A percentile compares a stretch with the other conserved stretches of the same genome.
Evolutionary conservation across 1,140 invertebrate species (phyloP).

Genomic region (Eulimnadia texana): DNA sequence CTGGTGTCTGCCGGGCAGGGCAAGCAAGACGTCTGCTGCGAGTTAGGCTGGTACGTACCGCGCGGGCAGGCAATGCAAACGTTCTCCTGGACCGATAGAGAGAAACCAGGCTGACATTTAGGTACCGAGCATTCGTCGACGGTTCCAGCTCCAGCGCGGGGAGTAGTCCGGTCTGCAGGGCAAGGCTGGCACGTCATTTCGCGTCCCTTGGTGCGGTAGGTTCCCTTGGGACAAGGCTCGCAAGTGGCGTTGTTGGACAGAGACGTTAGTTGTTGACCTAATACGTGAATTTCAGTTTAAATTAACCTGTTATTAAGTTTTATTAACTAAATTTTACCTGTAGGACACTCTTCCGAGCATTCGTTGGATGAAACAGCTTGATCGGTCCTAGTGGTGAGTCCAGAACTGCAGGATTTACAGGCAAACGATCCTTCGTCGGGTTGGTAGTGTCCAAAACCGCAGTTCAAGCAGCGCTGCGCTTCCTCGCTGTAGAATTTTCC

Average conservation of each 20-base stretch:
- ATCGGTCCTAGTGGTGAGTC: slow-evolving; percentile 79
- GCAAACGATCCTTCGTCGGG: slow-evolving; percentile 78
- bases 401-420: slow-evolving; percentile 75
- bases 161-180: slow-evolving; percentile 75
- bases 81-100: slow-evolving; percentile 37
- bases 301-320: background rate
- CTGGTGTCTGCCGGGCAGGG: slow-evolving; percentile 84
- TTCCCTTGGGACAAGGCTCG: slow-evolving; percentile 78
- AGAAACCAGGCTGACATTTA: slow-evolving; percentile 56
- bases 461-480: slow-evolving; percentile 68
- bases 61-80: slow-evolving; percentile 77
- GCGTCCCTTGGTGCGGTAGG: slow-evolving; percentile 71
- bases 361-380: slow-evolving; percentile 70
- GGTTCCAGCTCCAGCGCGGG: slow-evolving; percentile 58
- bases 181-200: slow-evolving; percentile 78
- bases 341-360: slow-evolving; percentile 79
- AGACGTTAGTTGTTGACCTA: slow-evolving; percentile 57
- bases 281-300: slow-evolving; percentile 22
- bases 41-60: slow-evolving; percentile 81
- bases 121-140: slow-evolving; percentile 83
- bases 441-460: slow-evolving; percentile 89
- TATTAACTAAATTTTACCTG: background rate
- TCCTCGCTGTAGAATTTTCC: slow-evolving; percentile 82
- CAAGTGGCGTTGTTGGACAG: slow-evolving; percentile 50
- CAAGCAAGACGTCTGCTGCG: slow-evolving; percentile 74